These are phyloP conservation scores for Aurelia sp. DNA, from an alignment of 30 jellyfish, hydroid and myxozoan genomes.

Conservation along the genomic window DNA sequence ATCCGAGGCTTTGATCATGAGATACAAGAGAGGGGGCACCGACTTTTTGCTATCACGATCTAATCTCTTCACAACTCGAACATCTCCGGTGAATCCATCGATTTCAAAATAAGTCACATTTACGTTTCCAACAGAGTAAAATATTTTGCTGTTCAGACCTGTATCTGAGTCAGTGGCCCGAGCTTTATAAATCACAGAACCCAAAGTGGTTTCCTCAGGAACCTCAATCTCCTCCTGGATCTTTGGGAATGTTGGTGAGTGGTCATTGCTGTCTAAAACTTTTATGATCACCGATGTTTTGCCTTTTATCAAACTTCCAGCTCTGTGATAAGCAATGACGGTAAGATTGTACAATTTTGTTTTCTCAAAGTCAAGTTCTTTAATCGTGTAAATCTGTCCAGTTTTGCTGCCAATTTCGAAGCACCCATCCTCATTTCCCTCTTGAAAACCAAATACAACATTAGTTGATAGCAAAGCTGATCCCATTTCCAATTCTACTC, in stretches of 20 bases:
- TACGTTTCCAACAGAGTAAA: conserved; percentile 61
- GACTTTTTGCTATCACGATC: conserved; percentile 66
- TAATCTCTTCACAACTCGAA: conserved; percentile 54
- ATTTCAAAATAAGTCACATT: conserved; percentile 55
- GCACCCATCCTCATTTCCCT: conserved; percentile 78
- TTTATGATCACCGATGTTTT: conserved; percentile 54
- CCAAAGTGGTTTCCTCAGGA: conserved; percentile 65
- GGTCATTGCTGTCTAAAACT: conserved; percentile 78
- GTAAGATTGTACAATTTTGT: conserved; percentile 38
- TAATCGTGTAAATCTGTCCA: conserved; percentile 70
- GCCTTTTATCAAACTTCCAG: conserved; percentile 53
- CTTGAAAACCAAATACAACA: conserved; percentile 62
- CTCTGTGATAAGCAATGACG: conserved; percentile 67
- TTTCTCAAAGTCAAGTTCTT: conserved; percentile 69
- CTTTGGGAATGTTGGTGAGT: conserved; percentile 63
- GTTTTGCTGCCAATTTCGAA: conserved; percentile 75
- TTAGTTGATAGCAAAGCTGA: not conserved
- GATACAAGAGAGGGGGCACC: conserved; percentile 31
- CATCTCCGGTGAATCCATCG: conserved; percentile 45
- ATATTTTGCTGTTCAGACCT: conserved; percentile 46
- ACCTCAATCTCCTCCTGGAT: conserved; percentile 28
- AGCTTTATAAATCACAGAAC: conserved; percentile 50
- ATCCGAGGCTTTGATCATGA: conserved; percentile 77
- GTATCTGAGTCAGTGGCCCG: conserved; percentile 72
- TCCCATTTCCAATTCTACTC: conserved; percentile 30